phyloP scores from a whole-genome alignment of 2,888 invertebrate species.

The Conistra vaccinii region DNA sequence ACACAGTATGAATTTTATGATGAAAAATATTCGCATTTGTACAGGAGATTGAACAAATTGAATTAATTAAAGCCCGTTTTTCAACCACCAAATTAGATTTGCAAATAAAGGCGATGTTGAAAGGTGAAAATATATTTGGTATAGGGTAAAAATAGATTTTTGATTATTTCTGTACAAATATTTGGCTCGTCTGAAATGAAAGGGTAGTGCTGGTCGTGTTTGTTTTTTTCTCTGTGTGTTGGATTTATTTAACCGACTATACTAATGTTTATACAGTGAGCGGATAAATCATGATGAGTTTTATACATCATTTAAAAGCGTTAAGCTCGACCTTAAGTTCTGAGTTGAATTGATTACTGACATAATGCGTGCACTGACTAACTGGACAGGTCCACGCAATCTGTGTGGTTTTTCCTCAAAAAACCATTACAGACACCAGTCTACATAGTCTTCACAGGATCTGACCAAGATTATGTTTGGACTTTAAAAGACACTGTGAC shows the following conservation, averaged over 20 bases:
- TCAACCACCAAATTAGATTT: slow-evolving; percentile 41
- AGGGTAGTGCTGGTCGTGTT: no score
- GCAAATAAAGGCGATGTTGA: slow-evolving; percentile 29
- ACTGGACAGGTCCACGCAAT: no score
- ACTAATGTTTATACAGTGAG: slow-evolving; percentile 12
- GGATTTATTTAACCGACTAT: neutral
- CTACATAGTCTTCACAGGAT: no score
- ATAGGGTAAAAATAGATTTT: slow-evolving; percentile 16
- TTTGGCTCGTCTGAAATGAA: neutral
- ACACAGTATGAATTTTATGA: slow-evolving; percentile 53
- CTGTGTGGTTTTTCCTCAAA: no score
- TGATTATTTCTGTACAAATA: slow-evolving; percentile 11
- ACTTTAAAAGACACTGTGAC: no score
- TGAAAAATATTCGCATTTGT: slow-evolving; percentile 55
- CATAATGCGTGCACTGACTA: no score
- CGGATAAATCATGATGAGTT: slow-evolving; percentile 6
- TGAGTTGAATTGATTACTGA: no score
- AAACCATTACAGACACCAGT: no score
- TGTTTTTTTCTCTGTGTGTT: neutral
- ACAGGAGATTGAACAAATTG: slow-evolving; percentile 32
- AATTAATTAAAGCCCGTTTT: slow-evolving; percentile 48
- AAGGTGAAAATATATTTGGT: slow-evolving; percentile 28
- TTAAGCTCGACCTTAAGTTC: no score
- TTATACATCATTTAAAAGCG: neutral
- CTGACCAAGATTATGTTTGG: no score